These are phyloP conservation scores for Calyptomena viridis DNA, from an alignment of 2,113 vertebrate genomes.

Conservation along the genomic window DNA sequence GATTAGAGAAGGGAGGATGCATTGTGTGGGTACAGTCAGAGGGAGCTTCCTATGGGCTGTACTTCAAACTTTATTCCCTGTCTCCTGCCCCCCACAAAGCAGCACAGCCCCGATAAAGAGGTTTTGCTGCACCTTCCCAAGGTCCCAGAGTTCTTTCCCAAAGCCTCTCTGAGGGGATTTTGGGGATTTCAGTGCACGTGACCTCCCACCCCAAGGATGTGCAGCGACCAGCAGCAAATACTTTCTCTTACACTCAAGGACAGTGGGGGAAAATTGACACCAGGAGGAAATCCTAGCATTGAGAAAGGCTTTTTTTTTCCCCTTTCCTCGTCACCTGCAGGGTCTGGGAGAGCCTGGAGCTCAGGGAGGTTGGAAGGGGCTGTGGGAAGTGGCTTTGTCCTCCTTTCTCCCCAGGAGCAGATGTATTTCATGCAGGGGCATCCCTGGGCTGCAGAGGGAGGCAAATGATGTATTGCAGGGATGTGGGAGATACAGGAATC, in stretches of 20 bases:
- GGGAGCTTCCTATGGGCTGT: neutral
- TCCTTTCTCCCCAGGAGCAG: neutral
- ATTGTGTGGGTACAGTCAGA: neutral
- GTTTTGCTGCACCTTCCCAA: neutral
- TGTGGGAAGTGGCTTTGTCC: neutral
- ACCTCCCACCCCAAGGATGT: neutral
- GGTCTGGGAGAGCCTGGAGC: neutral
- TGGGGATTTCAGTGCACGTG: neutral
- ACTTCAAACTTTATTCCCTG: neutral
- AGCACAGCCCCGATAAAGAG: accelerated
- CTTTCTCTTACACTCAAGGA: neutral
- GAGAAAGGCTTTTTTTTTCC: neutral
- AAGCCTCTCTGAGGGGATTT: neutral
- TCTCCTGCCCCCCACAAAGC: neutral
- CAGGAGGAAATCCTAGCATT: neutral
- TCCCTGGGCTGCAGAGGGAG: accelerated
- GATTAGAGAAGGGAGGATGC: neutral
- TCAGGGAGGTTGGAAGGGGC: neutral
- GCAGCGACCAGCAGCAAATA: neutral
- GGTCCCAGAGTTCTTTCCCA: no score
- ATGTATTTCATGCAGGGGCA: accelerated
- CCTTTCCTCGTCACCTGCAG: neutral
- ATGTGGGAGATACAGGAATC: accelerated
- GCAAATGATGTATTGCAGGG: accelerated
- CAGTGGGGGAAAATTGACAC: neutral